Percentiles rank a stretch among this genome's conserved stretches.
Evolutionary conservation across 1,140 invertebrate genomes (phyloP).

Genomic region (Tyrophagus putrescentiae): DNA sequence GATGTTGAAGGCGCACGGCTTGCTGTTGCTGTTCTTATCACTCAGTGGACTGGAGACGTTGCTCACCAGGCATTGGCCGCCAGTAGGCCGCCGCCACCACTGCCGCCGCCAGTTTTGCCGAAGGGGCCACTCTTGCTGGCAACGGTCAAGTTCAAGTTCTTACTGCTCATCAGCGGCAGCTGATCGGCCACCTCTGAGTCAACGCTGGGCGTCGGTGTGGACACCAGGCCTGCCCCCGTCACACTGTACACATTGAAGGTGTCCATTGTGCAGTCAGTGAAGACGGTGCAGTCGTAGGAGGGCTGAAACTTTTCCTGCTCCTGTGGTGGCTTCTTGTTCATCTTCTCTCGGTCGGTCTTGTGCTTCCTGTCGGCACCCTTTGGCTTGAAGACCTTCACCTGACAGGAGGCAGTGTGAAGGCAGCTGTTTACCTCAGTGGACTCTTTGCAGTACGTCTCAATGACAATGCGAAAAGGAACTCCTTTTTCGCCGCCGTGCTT

Average conservation of each 20-base stretch:
- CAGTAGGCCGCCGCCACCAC: no score
- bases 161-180: no score
- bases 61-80: no score
- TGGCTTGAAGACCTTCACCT: slow-evolving; percentile 74
- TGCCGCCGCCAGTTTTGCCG: no score
- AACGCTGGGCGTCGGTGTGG: background rate
- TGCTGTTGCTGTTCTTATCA: background rate
- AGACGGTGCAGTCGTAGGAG: slow-evolving; percentile 83
- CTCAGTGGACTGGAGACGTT: background rate
- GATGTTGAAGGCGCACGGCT: slow-evolving; percentile 2
- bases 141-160: no score
- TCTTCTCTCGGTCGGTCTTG: slow-evolving; percentile 90
- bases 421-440: slow-evolving; percentile 35
- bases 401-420: slow-evolving; percentile 80
- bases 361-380: slow-evolving; percentile 94
- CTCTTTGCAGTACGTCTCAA: slow-evolving; percentile 38
- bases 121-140: no score
- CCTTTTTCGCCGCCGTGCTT: slow-evolving; percentile 96
- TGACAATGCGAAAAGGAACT: slow-evolving; percentile 85
- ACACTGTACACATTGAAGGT: slow-evolving; percentile 16
- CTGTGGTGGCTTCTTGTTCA: slow-evolving; percentile 60
- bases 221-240: background rate
- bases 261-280: slow-evolving; percentile 46
- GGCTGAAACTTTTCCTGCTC: slow-evolving; percentile 87
- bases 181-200: background rate